A percentile compares a stretch with the other conserved stretches of the same genome.
phyloP scores from a whole-genome alignment of 2,797 vertebrate genomes.

The Salarias fasciatus region DNA sequence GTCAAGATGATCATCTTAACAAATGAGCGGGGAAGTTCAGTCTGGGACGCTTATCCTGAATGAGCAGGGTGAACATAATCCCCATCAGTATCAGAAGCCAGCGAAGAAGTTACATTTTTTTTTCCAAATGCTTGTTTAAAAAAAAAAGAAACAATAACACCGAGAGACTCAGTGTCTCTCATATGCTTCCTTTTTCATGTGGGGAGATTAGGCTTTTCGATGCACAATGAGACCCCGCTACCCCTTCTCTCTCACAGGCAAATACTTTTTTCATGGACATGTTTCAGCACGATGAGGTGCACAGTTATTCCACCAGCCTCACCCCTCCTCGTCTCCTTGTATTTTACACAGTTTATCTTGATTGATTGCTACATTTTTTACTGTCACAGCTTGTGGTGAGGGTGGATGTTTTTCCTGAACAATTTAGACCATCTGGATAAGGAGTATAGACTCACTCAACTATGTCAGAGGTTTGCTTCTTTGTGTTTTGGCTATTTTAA shows the following conservation, averaged over 20 bases:
- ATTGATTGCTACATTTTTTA: slow-evolving; percentile 73
- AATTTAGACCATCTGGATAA: slow-evolving; percentile 66
- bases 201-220: neutral
- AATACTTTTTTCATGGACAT: slow-evolving; percentile 60
- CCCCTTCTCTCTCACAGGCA: slow-evolving; percentile 34
- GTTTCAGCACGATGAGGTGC: slow-evolving; percentile 63
- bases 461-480: slow-evolving; percentile 45
- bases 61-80: no score
- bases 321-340: slow-evolving; percentile 53
- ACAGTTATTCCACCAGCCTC: slow-evolving; percentile 44
- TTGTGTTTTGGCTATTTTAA: slow-evolving; percentile 63
- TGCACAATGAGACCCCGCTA: slow-evolving; percentile 27
- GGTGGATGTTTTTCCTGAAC: slow-evolving; percentile 60
- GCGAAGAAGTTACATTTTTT: no score
- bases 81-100: no score
- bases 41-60: no score
- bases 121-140: neutral
- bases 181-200: neutral
- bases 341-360: slow-evolving; percentile 59
- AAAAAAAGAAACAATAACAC: neutral
- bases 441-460: slow-evolving; percentile 48
- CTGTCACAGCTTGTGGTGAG: slow-evolving; percentile 68
- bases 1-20: no score
- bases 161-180: no score
- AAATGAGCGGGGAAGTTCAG: no score